Base-by-base conservation (phyloP, 2,888 invertebrate genomes). In the Idaea biselata region DNA sequence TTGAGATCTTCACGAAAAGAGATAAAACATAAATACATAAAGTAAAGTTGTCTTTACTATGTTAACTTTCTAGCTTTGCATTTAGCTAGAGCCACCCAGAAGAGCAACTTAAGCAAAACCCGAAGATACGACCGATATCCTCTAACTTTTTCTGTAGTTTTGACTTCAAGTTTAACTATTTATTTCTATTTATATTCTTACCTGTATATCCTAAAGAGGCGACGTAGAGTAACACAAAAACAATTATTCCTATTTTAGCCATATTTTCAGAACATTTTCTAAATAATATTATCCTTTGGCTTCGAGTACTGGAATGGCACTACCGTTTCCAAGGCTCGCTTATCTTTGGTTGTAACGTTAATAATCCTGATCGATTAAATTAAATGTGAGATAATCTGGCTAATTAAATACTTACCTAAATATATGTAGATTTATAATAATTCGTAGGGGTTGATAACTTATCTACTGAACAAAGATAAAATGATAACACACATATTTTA, bases 401-500 rank as follows among this genome's bases (percentile, higher is more conserved):
- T 44, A 44, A 44, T 44, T 44, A 44, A 14, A 11, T 32, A 32
- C 7, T 11, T 44, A 44, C 25, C 25, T 25, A 25, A 25, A 25
- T 25, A 25, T 25, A 5, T 25, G 5, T 25, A 25, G 25, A 44
- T 8, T 14, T 11, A 44, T 44, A 44, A 44, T 44, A 44, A 44
- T 11, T 44, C 44, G 44, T 14, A 8, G 44, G 44, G 44, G 44
- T 44, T 44, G 44, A 44, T 44, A 44, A 44, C 44, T 44, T 44
- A 57, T 66, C 11, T 60, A 60, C 18, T 6, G n/a, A 31, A 63
- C 44, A 44, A 64, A 66, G 63, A 65, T 60, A 63, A 78, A 81
- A 82, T 81, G 83, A 85, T 76, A 83, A 84, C 68, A 82, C 86
- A 81, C 78, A 63, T 77, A 64, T 76, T 82, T 88, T 72, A 68